Conservation (phyloP, 2,797 vertebrate genomes). For the Denticeps clupeoides region DNA sequence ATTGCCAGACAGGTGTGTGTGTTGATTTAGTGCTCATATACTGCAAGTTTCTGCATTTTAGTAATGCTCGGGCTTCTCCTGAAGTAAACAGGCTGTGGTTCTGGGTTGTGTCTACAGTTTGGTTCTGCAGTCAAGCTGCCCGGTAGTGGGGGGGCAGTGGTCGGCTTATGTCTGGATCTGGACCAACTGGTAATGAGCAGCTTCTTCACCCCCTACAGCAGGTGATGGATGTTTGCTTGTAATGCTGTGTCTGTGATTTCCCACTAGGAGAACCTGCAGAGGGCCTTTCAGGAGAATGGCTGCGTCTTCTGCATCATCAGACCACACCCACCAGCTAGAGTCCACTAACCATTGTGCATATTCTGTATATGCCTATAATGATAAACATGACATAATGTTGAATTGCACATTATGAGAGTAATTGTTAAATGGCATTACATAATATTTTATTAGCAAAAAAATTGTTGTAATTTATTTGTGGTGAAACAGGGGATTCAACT, state of each 20-base stretch:
- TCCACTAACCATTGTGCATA: no score
- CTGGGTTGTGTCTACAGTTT: slow-evolving; percentile 45
- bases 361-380: no score
- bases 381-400: no score
- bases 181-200: slow-evolving; percentile 46
- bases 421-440: no score
- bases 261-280: slow-evolving; percentile 64
- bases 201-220: not conserved
- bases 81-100: no score
- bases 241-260: slow-evolving; percentile 18
- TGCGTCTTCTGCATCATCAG: slow-evolving; percentile 66
- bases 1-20: slow-evolving; percentile 57
- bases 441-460: no score
- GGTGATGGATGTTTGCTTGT: not conserved
- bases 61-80: not conserved
- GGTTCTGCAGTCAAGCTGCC: slow-evolving; percentile 69
- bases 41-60: not conserved
- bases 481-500: no score
- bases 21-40: not conserved
- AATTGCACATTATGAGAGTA: no score
- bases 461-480: no score
- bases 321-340: no score
- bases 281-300: slow-evolving; percentile 67
- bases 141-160: slow-evolving; percentile 69
- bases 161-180: slow-evolving; percentile 62